Base-by-base conservation (phyloP, 2,113 vertebrate genomes). In the Psittacara wagleri region DNA sequence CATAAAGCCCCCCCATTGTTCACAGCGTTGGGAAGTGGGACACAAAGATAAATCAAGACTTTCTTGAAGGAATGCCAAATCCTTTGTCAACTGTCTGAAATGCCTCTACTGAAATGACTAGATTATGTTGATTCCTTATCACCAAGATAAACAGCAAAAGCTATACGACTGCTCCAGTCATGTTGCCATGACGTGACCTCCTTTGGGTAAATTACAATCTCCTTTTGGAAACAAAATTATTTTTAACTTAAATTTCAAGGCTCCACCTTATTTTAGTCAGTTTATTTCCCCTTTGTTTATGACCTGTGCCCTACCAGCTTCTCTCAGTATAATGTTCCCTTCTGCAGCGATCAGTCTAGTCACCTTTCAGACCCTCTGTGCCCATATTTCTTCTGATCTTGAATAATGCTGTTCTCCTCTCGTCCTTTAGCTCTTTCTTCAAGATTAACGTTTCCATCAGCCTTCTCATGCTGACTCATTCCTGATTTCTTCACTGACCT, bases 51-150 rank as follows among this genome's bases (percentile, higher is more conserved):
- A 96, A 91, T 94, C 73, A 94, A 46, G 88, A 94, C 88, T 94
- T 97, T 93, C 86, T 91, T 91, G 88, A 79, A 44, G 62, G 78
- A 64, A 85, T 81, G 89, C 91, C 95, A 96, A 31, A 55, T 43
- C 81, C 84, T 95, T 92, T 95, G 74, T 88, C 94, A 91, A 31
- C 74, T 59, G 80, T 35, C 66, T 96, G 95, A 94, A 96, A 92
- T 87, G 73, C 84, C 11, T 6, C 67, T 76, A 33, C 51, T 51
- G 39, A 89, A 75, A 67, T 74, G 84, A 52, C 88, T 76, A n/a
- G 79, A 72, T 96, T 57, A 52, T 90, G 94, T 88, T 92, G 92
- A 75, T 94, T 91, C 81, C 92, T 95, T 96, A 86, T 96, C 95
- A 28, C 86, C 48, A 59, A 46, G 74, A 94, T 66, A 94, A 92